These are phyloP conservation scores for Lordiphosa mommai DNA, from an alignment of 1,140 invertebrate species.

Conservation along the genomic window DNA sequence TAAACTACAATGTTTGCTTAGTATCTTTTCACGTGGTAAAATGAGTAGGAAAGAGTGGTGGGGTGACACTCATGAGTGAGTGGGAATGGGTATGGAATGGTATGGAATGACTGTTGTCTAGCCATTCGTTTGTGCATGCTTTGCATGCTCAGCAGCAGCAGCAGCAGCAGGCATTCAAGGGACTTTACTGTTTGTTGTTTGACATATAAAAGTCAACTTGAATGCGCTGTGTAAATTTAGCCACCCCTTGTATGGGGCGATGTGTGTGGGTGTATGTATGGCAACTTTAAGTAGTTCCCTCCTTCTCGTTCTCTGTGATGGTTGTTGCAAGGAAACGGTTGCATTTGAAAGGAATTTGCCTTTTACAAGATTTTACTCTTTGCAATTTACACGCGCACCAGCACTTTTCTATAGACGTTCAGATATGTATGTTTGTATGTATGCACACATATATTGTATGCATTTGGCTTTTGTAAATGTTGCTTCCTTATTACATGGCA, in stretches of 20 bases:
- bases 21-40: slow-evolving; percentile 43
- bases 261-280: slow-evolving; percentile 19
- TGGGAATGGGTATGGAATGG: slow-evolving; percentile 5
- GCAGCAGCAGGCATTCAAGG: background rate
- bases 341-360: slow-evolving; percentile 75
- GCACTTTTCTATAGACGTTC: slow-evolving; percentile 42
- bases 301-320: slow-evolving; percentile 9
- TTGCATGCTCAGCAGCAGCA: slow-evolving; percentile 24
- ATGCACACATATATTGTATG: slow-evolving; percentile 44
- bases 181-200: slow-evolving; percentile 61
- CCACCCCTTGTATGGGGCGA: slow-evolving; percentile 22
- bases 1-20: slow-evolving; percentile 72
- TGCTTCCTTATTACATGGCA: slow-evolving; percentile 66
- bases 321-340: slow-evolving; percentile 46
- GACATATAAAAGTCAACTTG: slow-evolving; percentile 77
- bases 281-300: slow-evolving; percentile 70
- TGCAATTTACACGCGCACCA: slow-evolving; percentile 71
- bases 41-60: background rate
- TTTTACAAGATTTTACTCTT: slow-evolving; percentile 77
- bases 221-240: slow-evolving; percentile 67
- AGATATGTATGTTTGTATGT: slow-evolving; percentile 12
- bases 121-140: slow-evolving; percentile 46
- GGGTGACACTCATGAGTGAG: slow-evolving; percentile 12
- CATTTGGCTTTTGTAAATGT: slow-evolving; percentile 73
- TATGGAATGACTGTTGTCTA: slow-evolving; percentile 28